Conservation (phyloP, 2,888 invertebrate genomes). For the Opisthograptis luteolata region DNA sequence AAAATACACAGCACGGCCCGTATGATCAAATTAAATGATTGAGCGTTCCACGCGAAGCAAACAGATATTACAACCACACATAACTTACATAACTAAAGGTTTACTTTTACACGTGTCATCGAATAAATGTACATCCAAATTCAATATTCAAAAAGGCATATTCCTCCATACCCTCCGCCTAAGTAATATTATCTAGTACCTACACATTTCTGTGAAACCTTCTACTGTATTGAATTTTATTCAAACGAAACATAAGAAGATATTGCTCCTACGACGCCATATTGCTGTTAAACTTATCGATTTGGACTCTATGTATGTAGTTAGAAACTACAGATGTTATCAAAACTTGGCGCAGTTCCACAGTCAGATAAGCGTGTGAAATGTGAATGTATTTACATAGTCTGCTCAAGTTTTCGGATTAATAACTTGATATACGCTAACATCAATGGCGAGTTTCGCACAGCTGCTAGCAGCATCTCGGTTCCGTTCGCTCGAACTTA, state of each 20-base stretch:
- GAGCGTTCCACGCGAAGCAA: slow-evolving; percentile 27
- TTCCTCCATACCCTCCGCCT: neutral
- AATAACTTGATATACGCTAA: slow-evolving; percentile 44
- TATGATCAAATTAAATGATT: slow-evolving; percentile 39
- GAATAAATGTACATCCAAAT: slow-evolving; percentile 8
- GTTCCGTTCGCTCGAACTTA: slow-evolving; percentile 52
- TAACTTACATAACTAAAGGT: too few species aligned
- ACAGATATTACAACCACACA: slow-evolving; percentile 30
- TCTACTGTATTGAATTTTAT: slow-evolving; percentile 5
- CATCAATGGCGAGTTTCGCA: slow-evolving; percentile 46
- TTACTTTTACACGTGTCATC: neutral
- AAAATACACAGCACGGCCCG: slow-evolving; percentile 5
- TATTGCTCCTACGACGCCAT: slow-evolving; percentile 9
- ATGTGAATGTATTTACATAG: slow-evolving; percentile 36
- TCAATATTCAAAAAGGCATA: slow-evolving; percentile 4
- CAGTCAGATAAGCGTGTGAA: slow-evolving; percentile 34
- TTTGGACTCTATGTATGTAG: slow-evolving; percentile 17
- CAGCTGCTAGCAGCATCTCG: slow-evolving; percentile 49
- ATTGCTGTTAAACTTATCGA: slow-evolving; percentile 28
- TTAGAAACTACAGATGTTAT: slow-evolving; percentile 29
- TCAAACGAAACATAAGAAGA: slow-evolving; percentile 7
- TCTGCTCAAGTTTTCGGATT: slow-evolving; percentile 41
- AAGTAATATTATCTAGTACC: slow-evolving; percentile 4
- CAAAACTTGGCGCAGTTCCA: slow-evolving; percentile 32
- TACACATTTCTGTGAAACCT: slow-evolving; percentile 6